Evolutionary conservation across 2,113 vertebrate species (phyloP), one percentile per base, ranked within the genome.

Genomic region (Eupsittula cactorum): DNA sequence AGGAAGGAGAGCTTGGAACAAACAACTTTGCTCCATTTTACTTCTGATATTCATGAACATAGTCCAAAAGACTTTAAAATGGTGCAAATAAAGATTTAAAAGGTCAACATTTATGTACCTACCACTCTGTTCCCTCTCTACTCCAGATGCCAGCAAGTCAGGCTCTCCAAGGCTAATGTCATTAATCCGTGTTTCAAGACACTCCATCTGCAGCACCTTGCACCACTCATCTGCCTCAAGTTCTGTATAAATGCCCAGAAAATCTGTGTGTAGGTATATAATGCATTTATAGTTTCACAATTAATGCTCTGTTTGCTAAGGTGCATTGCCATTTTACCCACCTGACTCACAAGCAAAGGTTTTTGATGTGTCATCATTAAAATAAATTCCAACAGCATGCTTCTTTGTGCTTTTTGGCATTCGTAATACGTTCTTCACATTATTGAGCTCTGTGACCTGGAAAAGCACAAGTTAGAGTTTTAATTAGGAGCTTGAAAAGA

Each of bases 321-420:
- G 42, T 7, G 13, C 2, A 3, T 3, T 42, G 12, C 28, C 25
- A 5, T 23, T 41, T 47, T 9, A 97, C 98, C 50, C 92, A 99
- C 98, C 98, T 98, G 98, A 99, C 70, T 98, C 98, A 77, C 98
- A 99, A 42, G 98, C 97, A 82, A 99, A 99, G 28, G 98, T 98
- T 96, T 97, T 98, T 11, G 98, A 98, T 55, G 98, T 98, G n/a
- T 98, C 98, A 27, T 99, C 98, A 13, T 47, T 97, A 96, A 98
- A 98, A 85, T 97, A 97, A 88, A 99, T 97, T 35, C 97, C 98
- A 31, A 99, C 73, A 2, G 98, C 98, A 4, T 98, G 98, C 33
- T 98, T 98, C 96, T 98, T 98, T 3, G 98, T 98, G 90, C 97
- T 96, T 86, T 98, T 98, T 2, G 98, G 98, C 95, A 98, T 75